A percentile compares a stretch with the other conserved stretches of the same genome.
These are phyloP conservation scores for Stomorhina lunata DNA, from an alignment of 2,888 invertebrate species.

Conservation along the genomic window DNA sequence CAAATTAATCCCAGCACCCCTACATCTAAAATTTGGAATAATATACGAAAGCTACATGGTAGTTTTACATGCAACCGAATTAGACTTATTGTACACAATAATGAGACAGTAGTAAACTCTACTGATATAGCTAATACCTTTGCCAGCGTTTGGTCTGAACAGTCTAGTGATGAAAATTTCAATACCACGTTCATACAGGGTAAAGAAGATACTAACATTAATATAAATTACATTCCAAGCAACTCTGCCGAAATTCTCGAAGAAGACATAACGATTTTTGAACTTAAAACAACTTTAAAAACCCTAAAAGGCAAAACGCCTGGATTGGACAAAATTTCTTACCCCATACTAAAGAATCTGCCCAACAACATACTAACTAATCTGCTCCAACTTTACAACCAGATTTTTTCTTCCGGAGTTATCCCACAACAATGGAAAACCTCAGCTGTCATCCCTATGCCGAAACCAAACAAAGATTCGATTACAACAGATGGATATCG, in stretches of 20 bases:
- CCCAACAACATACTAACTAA: not conserved
- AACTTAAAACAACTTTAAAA: slow-evolving; percentile 3
- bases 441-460: slow-evolving; percentile 22
- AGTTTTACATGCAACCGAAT: not conserved
- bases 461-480: slow-evolving; percentile 24
- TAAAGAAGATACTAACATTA: not conserved
- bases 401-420: slow-evolving; percentile 10
- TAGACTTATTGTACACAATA: not conserved
- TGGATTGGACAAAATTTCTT: slow-evolving; percentile 50
- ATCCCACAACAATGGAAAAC: slow-evolving; percentile 48
- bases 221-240: not conserved
- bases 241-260: not conserved
- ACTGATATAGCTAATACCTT: not conserved
- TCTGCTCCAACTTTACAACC: slow-evolving; percentile 37
- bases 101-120: not conserved
- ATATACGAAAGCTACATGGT: slow-evolving; percentile 8
- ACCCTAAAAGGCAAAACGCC: slow-evolving; percentile 39
- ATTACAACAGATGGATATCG: slow-evolving; percentile 3
- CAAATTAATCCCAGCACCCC: slow-evolving; percentile 28
- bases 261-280: not conserved
- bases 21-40: slow-evolving; percentile 13
- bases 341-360: slow-evolving; percentile 45
- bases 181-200: not conserved
- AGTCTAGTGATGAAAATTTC: slow-evolving; percentile 9
- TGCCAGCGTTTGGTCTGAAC: not conserved